Conservation (phyloP, 1,140 invertebrate genomes). For the Hylaeus anthracinus region DNA sequence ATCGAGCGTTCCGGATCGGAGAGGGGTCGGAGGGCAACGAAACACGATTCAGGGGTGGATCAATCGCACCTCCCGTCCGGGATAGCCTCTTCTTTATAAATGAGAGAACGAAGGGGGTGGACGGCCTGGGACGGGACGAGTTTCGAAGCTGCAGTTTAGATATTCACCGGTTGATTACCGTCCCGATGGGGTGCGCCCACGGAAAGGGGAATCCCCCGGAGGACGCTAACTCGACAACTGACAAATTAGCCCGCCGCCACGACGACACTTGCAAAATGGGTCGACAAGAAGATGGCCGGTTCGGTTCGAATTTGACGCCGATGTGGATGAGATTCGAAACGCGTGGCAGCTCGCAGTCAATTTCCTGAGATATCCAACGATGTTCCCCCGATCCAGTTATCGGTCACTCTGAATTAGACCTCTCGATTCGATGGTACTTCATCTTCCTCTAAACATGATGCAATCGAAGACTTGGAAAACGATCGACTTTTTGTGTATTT, state of each 20-base stretch:
- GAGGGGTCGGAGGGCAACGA: neutral
- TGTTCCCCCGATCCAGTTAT: slow-evolving; percentile 22
- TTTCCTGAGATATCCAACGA: slow-evolving; percentile 49
- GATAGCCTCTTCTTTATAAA: slow-evolving; percentile 79
- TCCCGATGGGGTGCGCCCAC: slow-evolving; percentile 63
- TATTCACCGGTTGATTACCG: slow-evolving; percentile 81
- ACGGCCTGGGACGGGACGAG: slow-evolving; percentile 57
- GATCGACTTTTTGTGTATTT: too few species aligned
- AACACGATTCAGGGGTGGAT: slow-evolving; percentile 56
- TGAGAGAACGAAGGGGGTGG: slow-evolving; percentile 72
- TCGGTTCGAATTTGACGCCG: slow-evolving; percentile 71
- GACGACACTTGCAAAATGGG: slow-evolving; percentile 82
- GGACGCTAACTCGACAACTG: slow-evolving; percentile 82
- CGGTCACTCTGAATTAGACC: slow-evolving; percentile 40
- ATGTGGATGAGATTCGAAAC: slow-evolving; percentile 48
- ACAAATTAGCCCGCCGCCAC: slow-evolving; percentile 81
- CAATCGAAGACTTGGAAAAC: too few species aligned
- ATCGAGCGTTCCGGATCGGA: neutral
- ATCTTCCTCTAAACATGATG: too few species aligned
- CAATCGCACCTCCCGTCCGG: slow-evolving; percentile 73
- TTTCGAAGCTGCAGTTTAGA: slow-evolving; percentile 76
- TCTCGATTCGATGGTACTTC: neutral
- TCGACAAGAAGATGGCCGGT: slow-evolving; percentile 74
- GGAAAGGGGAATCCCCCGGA: slow-evolving; percentile 73
- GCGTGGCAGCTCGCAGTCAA: slow-evolving; percentile 30